Evolutionary conservation across 2,888 invertebrate genomes (phyloP).

Genomic region (Heliconius ismenius): DNA sequence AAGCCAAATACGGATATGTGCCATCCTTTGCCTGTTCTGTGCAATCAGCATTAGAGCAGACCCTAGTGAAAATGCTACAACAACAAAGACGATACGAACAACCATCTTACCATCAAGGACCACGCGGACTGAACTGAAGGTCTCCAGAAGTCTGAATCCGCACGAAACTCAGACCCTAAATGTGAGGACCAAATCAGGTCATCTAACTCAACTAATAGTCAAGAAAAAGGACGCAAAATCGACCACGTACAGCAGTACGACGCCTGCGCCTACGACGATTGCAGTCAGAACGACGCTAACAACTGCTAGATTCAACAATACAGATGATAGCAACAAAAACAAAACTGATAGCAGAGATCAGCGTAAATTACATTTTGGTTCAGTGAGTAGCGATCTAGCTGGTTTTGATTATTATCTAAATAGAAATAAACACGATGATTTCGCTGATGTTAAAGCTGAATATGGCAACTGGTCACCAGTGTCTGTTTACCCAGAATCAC

Average conservation of each 20-base stretch:
- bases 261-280: constrained; percentile 63
- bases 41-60: constrained; percentile 55
- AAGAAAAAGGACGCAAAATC: constrained; percentile 85
- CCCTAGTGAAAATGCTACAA: constrained; percentile 64
- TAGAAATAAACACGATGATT: constrained; percentile 70
- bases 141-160: constrained; percentile 88
- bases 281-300: constrained; percentile 58
- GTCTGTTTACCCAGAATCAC: constrained; percentile 75
- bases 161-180: constrained; percentile 89
- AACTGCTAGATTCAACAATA: constrained; percentile 52
- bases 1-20: constrained; percentile 63
- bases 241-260: constrained; percentile 51
- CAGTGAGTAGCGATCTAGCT: constrained; percentile 72
- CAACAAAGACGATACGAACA: constrained; percentile 71
- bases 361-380: constrained; percentile 69
- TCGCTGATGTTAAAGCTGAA: constrained; percentile 74
- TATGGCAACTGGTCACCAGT: constrained; percentile 81
- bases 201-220: constrained; percentile 88
- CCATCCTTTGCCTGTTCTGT: constrained; percentile 66
- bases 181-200: constrained; percentile 88
- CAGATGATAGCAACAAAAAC: constrained; percentile 62
- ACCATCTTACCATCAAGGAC: constrained; percentile 82
- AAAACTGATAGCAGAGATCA: constrained; percentile 74
- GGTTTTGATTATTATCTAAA: constrained; percentile 77
- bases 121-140: constrained; percentile 88